Base-by-base conservation (phyloP, 2,797 vertebrate genomes). In the Stomatorhinus walkeri region DNA sequence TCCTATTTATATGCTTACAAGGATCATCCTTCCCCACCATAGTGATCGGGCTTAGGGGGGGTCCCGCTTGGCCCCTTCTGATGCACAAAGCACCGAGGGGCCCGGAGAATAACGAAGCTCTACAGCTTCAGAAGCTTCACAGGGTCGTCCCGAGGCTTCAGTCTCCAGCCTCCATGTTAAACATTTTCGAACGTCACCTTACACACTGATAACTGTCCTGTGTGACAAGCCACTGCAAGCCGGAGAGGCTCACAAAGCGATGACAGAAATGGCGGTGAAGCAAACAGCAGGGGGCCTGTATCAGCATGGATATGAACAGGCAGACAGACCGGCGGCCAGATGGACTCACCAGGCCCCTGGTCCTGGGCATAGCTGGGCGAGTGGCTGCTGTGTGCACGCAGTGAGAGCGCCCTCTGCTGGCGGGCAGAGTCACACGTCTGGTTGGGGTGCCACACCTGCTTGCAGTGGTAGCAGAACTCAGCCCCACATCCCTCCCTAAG, bases 381-480 rank as follows among this genome's bases (percentile, higher is more conserved):
- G 93, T 99, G 98, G 94, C 97, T 98, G 93, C 97, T 98, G 89
- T 98, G 97, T 0, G 97, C 96, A 36, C 97, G 96, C 91, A 99
- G 96, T 14, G 95, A 95, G 79, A 98, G 97, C 0, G 98, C 97
- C 92, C 98, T 95, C 93, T 99, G 98, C 90, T 99, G 98, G 51
- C 98, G 97, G 87, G 98, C 98, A 59, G 98, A 98, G 93, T 99
- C 98, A 87, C 98, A 99, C 2, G 98, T 99, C 92, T 99, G 98
- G 96, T 99, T 99, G 91, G 98, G 98, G 89, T 99, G 98, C 98
- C 98, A 99, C 91, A 98, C 97, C 94, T 99, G 98, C 72, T 99
- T 99, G 95, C 98, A 99, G 95, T 99, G 98, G 93, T 99, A 99
- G 94, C 98, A 99, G 95, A 99, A 99, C 94, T 99, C 98, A 0